A percentile compares a stretch with the other conserved stretches of the same genome.
phyloP scores from a whole-genome alignment of 2,113 vertebrate species.

The Polypterus bichir region DNA sequence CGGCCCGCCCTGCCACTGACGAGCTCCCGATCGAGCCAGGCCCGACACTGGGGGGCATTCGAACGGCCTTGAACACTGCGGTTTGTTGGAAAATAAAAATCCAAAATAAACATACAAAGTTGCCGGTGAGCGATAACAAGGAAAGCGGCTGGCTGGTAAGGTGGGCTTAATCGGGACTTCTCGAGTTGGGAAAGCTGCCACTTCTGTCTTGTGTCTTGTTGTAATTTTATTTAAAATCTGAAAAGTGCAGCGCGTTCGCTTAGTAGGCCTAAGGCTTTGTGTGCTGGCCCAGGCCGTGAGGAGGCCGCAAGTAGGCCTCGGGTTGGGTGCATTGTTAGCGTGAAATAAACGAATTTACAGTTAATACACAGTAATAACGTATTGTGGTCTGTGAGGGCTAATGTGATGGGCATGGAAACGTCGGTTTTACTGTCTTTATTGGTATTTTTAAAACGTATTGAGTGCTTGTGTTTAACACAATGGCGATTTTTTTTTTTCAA shows the following conservation, averaged over 20 bases:
- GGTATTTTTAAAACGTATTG: too few species aligned
- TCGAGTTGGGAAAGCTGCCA: neutral
- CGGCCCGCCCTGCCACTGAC: conserved; percentile 75
- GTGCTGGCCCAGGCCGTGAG: conserved; percentile 51
- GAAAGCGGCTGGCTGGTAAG: conserved; percentile 35
- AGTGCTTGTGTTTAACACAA: conserved; percentile 25
- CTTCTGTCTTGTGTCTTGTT: neutral
- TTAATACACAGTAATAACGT: too few species aligned
- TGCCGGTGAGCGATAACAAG: conserved; percentile 30
- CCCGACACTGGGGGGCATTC: conserved; percentile 56
- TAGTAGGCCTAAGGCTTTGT: conserved; percentile 38
- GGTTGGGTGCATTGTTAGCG: neutral
- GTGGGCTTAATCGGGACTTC: conserved; percentile 20
- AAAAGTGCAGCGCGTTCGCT: conserved; percentile 27
- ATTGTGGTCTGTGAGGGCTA: too few species aligned
- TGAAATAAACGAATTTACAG: neutral
- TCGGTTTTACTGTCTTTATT: too few species aligned
- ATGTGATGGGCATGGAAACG: too few species aligned
- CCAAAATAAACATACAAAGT: conserved; percentile 17
- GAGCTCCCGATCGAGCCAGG: conserved; percentile 61
- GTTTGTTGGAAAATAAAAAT: conserved; percentile 30
- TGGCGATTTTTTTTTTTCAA: conserved; percentile 34
- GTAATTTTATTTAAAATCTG: conserved; percentile 21
- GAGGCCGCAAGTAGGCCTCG: conserved; percentile 61
- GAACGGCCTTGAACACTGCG: conserved; percentile 40